These are phyloP conservation scores for Gorsachius magnificus DNA, from an alignment of 2,797 vertebrate genomes.

Conservation along the genomic window DNA sequence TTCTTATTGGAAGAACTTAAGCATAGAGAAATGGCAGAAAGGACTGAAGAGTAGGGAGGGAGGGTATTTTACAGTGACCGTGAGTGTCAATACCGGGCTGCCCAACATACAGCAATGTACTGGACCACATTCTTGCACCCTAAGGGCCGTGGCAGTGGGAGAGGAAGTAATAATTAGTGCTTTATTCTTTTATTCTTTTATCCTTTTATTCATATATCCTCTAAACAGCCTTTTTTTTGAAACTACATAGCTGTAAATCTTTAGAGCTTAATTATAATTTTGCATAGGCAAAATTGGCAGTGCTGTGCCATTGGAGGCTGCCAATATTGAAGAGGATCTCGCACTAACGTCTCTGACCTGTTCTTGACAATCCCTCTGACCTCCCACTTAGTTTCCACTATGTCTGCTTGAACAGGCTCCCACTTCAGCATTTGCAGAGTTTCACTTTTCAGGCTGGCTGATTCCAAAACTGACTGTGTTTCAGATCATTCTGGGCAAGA, in stretches of 20 bases:
- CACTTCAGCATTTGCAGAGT: neutral
- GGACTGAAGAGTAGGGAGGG: neutral
- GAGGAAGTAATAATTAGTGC: neutral
- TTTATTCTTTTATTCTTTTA: neutral
- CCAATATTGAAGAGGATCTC: neutral
- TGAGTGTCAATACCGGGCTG: neutral
- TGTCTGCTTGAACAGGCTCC: neutral
- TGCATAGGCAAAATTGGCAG: neutral
- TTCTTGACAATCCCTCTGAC: neutral
- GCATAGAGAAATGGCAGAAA: neutral
- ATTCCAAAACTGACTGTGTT: neutral
- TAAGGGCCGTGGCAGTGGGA: neutral
- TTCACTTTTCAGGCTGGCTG: neutral
- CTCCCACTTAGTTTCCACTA: neutral
- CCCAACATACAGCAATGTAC: neutral
- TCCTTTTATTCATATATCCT: neutral
- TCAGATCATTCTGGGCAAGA: neutral
- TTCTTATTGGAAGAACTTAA: neutral
- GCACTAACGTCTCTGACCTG: neutral
- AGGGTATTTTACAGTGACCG: neutral
- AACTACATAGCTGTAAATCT: neutral
- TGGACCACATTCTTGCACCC: fast-evolving
- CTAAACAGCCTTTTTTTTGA: neutral
- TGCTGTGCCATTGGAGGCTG: neutral
- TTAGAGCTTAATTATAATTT: neutral